These are phyloP conservation scores for Thomomys bottae DNA, from an alignment of 2,113 vertebrate species.

Conservation along the genomic window DNA sequence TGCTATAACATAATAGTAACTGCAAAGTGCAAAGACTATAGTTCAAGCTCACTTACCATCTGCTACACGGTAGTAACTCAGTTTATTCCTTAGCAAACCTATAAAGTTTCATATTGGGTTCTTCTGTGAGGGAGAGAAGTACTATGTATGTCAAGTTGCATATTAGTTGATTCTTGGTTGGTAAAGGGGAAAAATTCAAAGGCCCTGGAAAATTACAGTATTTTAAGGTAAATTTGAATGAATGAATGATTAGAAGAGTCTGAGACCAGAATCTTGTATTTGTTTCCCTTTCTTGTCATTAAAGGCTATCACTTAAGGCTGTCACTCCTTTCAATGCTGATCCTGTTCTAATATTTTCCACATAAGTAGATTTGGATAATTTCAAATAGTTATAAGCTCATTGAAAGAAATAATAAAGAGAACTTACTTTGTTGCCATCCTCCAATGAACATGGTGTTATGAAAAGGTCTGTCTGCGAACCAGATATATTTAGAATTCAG, in stretches of 20 bases:
- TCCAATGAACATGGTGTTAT: not conserved
- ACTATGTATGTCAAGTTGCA: constrained; percentile 6
- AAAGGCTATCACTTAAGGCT: constrained; percentile 8
- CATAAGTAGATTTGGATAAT: not conserved
- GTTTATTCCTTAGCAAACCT: not conserved
- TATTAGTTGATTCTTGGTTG: constrained; percentile 5
- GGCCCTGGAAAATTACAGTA: not conserved
- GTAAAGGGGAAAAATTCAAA: constrained; percentile 44
- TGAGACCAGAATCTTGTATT: constrained; percentile 17
- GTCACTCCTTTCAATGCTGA: not conserved
- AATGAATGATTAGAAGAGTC: constrained; percentile 12
- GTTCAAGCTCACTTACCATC: not conserved
- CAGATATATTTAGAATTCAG: not conserved
- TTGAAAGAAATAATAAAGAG: not conserved
- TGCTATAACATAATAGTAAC: not conserved
- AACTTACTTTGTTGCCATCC: not conserved
- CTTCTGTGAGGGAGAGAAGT: constrained; percentile 5
- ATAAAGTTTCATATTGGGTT: not conserved
- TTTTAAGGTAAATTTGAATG: constrained; percentile 56
- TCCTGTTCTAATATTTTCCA: not conserved
- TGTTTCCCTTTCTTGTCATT: constrained; percentile 10
- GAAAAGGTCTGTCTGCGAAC: too few relatives aligned
- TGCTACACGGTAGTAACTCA: not conserved
- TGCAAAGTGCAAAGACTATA: not conserved
- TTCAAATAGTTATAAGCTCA: not conserved